These are phyloP conservation scores for Boloria euphrosyne DNA, from an alignment of 2,888 invertebrate genomes.

Conservation along the genomic window DNA sequence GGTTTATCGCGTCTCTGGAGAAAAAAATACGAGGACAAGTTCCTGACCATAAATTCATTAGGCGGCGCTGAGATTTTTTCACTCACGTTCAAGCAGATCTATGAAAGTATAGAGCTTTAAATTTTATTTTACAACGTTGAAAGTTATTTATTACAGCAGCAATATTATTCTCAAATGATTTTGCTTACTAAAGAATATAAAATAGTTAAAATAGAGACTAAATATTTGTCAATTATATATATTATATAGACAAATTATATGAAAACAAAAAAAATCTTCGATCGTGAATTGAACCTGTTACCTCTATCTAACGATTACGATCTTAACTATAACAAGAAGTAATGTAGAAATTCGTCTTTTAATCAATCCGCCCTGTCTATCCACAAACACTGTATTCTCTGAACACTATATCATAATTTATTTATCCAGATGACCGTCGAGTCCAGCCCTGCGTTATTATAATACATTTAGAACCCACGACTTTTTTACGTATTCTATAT, in stretches of 20 bases:
- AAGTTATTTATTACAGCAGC: neutral
- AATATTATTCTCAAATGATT: too few species aligned
- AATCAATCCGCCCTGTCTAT: neutral
- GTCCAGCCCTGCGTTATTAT: slow-evolving; percentile 67
- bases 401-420: slow-evolving; percentile 80
- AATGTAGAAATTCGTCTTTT: neutral
- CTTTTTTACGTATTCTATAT: slow-evolving; percentile 6
- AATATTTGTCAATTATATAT: too few species aligned
- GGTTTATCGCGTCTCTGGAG: slow-evolving; percentile 70
- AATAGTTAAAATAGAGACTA: too few species aligned
- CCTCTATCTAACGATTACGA: neutral
- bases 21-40: slow-evolving; percentile 74
- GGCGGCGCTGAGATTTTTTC: slow-evolving; percentile 68
- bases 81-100: slow-evolving; percentile 62
- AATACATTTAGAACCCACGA: slow-evolving; percentile 60
- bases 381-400: neutral
- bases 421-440: slow-evolving; percentile 77
- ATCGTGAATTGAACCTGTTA: too few species aligned
- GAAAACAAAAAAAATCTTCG: too few species aligned
- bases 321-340: neutral
- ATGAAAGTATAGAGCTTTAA: slow-evolving; percentile 53
- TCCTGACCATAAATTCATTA: slow-evolving; percentile 83
- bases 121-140: neutral
- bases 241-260: too few species aligned
- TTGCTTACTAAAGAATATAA: too few species aligned